Conservation (phyloP, 2,113 vertebrate genomes). For the Hemiprocne comata region DNA sequence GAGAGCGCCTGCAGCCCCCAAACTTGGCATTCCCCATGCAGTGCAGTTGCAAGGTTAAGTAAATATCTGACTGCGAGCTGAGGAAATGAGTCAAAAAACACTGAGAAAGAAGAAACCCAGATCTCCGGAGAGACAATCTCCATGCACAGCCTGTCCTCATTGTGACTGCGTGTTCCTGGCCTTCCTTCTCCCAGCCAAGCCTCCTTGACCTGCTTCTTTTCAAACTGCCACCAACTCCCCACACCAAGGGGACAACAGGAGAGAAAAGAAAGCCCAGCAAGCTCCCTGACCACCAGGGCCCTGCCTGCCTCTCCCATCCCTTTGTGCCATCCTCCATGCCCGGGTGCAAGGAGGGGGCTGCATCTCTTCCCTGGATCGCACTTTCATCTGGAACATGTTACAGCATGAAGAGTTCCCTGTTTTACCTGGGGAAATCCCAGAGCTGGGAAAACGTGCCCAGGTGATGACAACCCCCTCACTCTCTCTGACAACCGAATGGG, state of each 20-base stretch:
- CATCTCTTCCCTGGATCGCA: not conserved
- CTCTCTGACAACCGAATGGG: not conserved
- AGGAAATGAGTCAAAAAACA: slow-evolving; percentile 75
- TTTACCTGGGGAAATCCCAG: slow-evolving; percentile 50
- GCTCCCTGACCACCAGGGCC: not conserved
- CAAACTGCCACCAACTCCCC: not conserved
- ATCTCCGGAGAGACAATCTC: slow-evolving; percentile 65
- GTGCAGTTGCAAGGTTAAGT: slow-evolving; percentile 73
- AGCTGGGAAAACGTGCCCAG: not conserved
- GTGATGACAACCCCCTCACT: slow-evolving; percentile 49
- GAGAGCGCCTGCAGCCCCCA: slow-evolving; percentile 31
- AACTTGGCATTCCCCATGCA: slow-evolving; percentile 28
- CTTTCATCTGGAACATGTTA: not conserved
- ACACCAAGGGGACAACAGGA: not conserved
- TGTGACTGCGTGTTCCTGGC: not conserved
- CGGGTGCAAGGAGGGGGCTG: not conserved
- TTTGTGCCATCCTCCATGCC: not conserved
- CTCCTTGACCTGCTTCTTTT: not conserved
- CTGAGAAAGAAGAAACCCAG: slow-evolving; percentile 77
- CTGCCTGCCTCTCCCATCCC: not conserved
- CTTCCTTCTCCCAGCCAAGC: not conserved
- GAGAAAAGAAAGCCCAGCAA: not conserved
- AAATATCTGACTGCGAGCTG: slow-evolving; percentile 74
- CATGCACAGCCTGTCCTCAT: not conserved
- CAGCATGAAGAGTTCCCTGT: not conserved